These are phyloP conservation scores for Venustoraphidia nigricollis DNA, from an alignment of 2,888 invertebrate species.

Conservation along the genomic window DNA sequence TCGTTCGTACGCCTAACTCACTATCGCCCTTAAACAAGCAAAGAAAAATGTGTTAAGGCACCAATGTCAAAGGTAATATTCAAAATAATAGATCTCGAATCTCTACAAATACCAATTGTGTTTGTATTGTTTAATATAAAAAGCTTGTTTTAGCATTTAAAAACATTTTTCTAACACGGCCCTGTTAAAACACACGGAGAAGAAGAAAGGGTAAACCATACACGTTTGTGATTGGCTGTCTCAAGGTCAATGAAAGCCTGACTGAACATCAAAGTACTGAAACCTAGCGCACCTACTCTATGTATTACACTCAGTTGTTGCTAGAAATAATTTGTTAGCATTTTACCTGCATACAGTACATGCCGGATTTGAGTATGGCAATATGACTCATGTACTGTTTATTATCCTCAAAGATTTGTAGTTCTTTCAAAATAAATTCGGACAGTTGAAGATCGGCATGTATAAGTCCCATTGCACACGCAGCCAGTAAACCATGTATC, in stretches of 20 bases:
- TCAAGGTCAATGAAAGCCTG: too few relatives aligned
- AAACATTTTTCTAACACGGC: too few relatives aligned
- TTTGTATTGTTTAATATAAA: too few relatives aligned
- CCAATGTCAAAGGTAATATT: background rate
- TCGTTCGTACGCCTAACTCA: constrained; percentile 25
- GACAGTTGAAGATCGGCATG: constrained; percentile 58
- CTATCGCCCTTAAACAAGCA: constrained; percentile 29
- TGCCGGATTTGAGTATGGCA: constrained; percentile 48
- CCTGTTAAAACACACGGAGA: too few relatives aligned
- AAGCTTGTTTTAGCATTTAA: too few relatives aligned
- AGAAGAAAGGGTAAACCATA: too few relatives aligned
- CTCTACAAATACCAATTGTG: too few relatives aligned
- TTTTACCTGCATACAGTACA: constrained; percentile 34
- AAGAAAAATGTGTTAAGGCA: background rate
- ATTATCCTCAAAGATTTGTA: constrained; percentile 43
- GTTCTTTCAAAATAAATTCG: constrained; percentile 54
- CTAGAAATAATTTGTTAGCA: too few relatives aligned
- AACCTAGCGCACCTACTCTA: too few relatives aligned
- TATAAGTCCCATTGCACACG: constrained; percentile 63
- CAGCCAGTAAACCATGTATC: constrained; percentile 59
- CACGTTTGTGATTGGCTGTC: too few relatives aligned
- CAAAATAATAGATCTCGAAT: background rate
- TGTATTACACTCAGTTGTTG: too few relatives aligned
- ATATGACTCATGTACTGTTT: constrained; percentile 44
- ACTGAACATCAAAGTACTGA: too few relatives aligned